Percentiles rank a stretch among this genome's conserved stretches.
Conservation (phyloP, 2,113 vertebrate genomes). For the Hippocampus barbouri region DNA sequence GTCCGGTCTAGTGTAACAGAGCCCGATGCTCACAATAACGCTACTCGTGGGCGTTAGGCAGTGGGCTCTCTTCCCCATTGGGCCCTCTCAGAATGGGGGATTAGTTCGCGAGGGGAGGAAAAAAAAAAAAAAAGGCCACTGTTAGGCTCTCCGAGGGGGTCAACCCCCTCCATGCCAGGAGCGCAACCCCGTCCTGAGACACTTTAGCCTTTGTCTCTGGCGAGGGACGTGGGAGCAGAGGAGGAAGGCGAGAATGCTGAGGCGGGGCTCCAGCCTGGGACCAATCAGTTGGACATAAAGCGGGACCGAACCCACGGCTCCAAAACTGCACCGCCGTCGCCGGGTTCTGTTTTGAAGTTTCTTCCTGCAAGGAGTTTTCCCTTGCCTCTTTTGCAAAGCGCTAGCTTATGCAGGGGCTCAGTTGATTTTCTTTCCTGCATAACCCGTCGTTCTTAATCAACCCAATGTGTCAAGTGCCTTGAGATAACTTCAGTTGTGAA, state of each 20-base stretch:
- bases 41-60: slow-evolving; percentile 67
- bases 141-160: slow-evolving; percentile 67
- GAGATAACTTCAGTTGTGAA: not conserved
- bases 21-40: slow-evolving; percentile 65
- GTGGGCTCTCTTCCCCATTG: slow-evolving; percentile 52
- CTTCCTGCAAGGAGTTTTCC: not conserved
- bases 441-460: no score
- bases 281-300: slow-evolving; percentile 56
- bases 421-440: not conserved
- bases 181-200: slow-evolving; percentile 63
- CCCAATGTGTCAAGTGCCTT: not conserved
- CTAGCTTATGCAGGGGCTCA: not conserved
- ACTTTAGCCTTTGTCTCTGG: slow-evolving; percentile 73
- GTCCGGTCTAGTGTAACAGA: slow-evolving; percentile 77
- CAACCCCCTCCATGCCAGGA: slow-evolving; percentile 63
- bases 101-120: slow-evolving; percentile 31
- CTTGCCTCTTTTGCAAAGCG: not conserved
- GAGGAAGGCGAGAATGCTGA: slow-evolving; percentile 49
- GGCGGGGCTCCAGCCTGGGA: slow-evolving; percentile 50
- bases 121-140: slow-evolving; percentile 40
- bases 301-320: slow-evolving; percentile 41
- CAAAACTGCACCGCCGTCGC: not conserved
- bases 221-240: slow-evolving; percentile 51
- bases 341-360: not conserved
- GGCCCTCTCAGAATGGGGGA: slow-evolving; percentile 58